Conservation (phyloP, 2,888 invertebrate species). For the Autographa gamma region DNA sequence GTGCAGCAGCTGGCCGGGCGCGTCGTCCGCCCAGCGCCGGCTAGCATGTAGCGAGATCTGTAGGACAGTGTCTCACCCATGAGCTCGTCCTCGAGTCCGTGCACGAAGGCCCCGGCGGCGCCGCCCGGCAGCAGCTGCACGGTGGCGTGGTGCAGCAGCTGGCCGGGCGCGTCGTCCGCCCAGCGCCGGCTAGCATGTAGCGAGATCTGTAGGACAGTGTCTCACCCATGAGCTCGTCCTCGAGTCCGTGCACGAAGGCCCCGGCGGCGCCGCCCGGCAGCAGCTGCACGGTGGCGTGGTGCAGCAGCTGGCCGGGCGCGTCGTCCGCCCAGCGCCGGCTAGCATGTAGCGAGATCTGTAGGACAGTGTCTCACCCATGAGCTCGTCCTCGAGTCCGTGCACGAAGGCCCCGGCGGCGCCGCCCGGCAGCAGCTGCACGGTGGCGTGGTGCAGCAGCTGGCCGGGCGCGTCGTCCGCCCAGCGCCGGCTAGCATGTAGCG, state of each 20-base stretch:
- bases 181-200: slow-evolving; percentile 73
- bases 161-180: slow-evolving; percentile 96
- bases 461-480: slow-evolving; percentile 96
- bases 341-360: too few relatives aligned
- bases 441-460: slow-evolving; percentile 93
- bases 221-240: slow-evolving; percentile 97
- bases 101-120: slow-evolving; percentile 99
- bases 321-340: slow-evolving; percentile 92
- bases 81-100: slow-evolving; percentile 99
- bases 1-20: slow-evolving; percentile 96
- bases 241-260: slow-evolving; percentile 98
- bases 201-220: too few relatives aligned
- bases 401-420: slow-evolving; percentile 99
- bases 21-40: slow-evolving; percentile 92
- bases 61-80: slow-evolving; percentile 90
- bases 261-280: slow-evolving; percentile 98
- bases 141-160: slow-evolving; percentile 92
- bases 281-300: slow-evolving; percentile 92
- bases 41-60: slow-evolving; percentile 51
- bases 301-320: slow-evolving; percentile 96
- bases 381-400: slow-evolving; percentile 99
- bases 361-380: slow-evolving; percentile 90
- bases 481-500: slow-evolving; percentile 69
- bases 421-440: slow-evolving; percentile 94
- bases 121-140: slow-evolving; percentile 96